Conservation (phyloP, 2,888 invertebrate genomes). For the Ariolimax columbianus region DNA sequence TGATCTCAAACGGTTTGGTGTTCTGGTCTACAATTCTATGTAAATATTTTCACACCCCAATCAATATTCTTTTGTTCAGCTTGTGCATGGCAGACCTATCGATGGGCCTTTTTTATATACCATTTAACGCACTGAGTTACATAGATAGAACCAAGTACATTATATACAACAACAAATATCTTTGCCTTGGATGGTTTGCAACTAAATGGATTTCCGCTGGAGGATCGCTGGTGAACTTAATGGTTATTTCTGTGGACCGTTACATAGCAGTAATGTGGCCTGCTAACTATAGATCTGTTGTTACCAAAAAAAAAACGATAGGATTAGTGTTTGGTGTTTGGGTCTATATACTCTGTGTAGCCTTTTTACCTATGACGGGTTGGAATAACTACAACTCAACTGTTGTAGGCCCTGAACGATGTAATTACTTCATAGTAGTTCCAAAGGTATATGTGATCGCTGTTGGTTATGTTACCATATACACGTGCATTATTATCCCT, state of each 20-base stretch:
- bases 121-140: conserved; percentile 23
- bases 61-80: conserved; percentile 10
- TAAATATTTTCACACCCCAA: not conserved
- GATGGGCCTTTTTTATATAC: conserved; percentile 57
- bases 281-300: not conserved
- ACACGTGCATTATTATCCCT: not conserved
- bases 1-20: conserved; percentile 1
- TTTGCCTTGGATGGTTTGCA: not conserved
- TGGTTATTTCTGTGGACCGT: conserved; percentile 28
- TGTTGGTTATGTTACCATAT: not conserved
- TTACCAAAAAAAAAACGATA: not conserved
- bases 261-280: conserved; percentile 21
- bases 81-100: conserved; percentile 51
- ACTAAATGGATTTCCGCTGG: not conserved
- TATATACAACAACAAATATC: conserved; percentile 7
- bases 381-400: conserved; percentile 30
- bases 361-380: conserved; percentile 1
- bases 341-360: not conserved
- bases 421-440: not conserved
- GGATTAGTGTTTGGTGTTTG: not conserved
- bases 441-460: not conserved
- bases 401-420: not conserved
- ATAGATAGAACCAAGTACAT: not conserved
- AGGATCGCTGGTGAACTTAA: not conserved
- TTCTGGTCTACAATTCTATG: conserved; percentile 26